A percentile compares a stretch with the other conserved stretches of the same genome.
Conservation (phyloP, 2,113 vertebrate species). For the Ciconia boyciana region DNA sequence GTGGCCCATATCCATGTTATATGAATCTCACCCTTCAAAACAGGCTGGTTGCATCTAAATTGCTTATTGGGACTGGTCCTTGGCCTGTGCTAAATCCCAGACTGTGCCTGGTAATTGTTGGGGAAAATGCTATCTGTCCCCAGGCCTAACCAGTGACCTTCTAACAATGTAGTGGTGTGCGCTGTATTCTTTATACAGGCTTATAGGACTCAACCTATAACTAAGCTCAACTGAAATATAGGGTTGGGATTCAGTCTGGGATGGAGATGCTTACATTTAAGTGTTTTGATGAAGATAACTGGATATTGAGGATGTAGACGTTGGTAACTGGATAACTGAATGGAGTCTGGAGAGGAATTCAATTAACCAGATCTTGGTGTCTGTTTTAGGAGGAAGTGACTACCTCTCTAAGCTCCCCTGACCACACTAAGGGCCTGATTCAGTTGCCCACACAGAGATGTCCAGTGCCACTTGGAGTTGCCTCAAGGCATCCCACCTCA, state of each 20-base stretch:
- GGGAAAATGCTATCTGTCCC: not conserved
- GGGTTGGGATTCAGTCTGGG: not conserved
- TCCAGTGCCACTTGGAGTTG: not conserved
- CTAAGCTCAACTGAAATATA: not conserved
- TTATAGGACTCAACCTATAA: not conserved
- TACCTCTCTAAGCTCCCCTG: not conserved
- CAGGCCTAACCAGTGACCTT: not conserved
- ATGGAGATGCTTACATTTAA: accelerated
- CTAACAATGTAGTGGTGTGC: too few relatives aligned
- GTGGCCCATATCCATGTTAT: not conserved
- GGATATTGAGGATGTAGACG: not conserved
- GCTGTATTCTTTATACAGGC: not conserved
- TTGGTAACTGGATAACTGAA: not conserved
- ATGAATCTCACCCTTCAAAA: not conserved
- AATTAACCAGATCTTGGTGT: not conserved
- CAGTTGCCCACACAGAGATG: not conserved
- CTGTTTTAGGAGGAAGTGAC: not conserved
- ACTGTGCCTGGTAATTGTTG: not conserved
- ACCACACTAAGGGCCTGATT: not conserved
- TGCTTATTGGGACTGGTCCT: not conserved
- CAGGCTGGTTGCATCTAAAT: not conserved
- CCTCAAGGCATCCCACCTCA: not conserved
- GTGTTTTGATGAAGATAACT: not conserved
- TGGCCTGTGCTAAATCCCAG: not conserved
- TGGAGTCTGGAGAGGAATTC: accelerated